Evolutionary conservation across 2,888 invertebrate species (phyloP).

Genomic region (Coleophora deauratella): DNA sequence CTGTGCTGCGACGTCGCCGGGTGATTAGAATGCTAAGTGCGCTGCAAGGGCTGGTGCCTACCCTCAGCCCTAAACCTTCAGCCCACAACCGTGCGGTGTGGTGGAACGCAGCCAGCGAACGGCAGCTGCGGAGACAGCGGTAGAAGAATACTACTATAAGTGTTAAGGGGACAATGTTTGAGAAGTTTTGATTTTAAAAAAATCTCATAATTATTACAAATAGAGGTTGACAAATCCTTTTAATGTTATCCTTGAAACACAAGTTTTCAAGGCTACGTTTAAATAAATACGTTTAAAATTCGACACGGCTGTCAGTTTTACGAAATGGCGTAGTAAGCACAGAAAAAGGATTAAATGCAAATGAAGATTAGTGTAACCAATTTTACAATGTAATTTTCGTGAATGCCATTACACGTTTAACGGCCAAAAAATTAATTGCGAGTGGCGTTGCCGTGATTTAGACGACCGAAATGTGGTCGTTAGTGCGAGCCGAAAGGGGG

Average conservation of each 20-base stretch:
- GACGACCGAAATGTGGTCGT: constrained; percentile 62
- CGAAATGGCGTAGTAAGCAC: too few relatives aligned
- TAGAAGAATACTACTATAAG: too few relatives aligned
- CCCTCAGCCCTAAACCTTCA: constrained; percentile 34
- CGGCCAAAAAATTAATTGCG: constrained; percentile 60
- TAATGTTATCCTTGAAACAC: too few relatives aligned
- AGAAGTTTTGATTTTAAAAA: too few relatives aligned
- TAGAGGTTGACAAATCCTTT: too few relatives aligned
- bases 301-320: too few relatives aligned
- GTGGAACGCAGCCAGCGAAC: constrained; percentile 41
- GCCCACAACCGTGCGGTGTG: constrained; percentile 50
- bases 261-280: too few relatives aligned
- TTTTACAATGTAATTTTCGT: constrained; percentile 7
- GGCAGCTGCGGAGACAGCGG: constrained; percentile 15
- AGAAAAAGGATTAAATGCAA: too few relatives aligned
- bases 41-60: constrained; percentile 52
- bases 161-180: too few relatives aligned
- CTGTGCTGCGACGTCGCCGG: constrained; percentile 50
- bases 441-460: constrained; percentile 59
- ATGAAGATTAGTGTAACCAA: constrained; percentile 4
- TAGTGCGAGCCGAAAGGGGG: constrained; percentile 59
- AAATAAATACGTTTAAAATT: too few relatives aligned
- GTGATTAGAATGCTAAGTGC: constrained; percentile 68
- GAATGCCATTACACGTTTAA: constrained; percentile 13
- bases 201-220: too few relatives aligned